A percentile compares a stretch with the other conserved stretches of the same genome.
Conservation (phyloP, 2,888 invertebrate genomes). For the Aphodius sticticus region DNA sequence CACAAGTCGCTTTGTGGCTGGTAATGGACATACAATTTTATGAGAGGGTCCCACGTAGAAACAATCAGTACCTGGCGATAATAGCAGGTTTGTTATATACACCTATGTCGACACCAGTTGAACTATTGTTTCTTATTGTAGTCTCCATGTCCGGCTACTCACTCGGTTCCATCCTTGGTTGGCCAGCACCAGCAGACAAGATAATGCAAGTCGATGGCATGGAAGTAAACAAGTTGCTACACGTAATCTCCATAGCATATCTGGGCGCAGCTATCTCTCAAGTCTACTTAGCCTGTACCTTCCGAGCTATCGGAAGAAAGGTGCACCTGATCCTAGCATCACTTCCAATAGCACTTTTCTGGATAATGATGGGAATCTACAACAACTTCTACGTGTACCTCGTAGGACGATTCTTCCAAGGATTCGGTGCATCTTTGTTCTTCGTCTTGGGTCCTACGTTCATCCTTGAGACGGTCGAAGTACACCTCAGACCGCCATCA, state of each 20-base stretch:
- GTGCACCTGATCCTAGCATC: background rate
- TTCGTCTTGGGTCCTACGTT: background rate
- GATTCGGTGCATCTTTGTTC: background rate
- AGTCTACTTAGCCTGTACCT: background rate
- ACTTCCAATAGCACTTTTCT: background rate
- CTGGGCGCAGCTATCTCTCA: background rate
- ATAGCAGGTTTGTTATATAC: background rate
- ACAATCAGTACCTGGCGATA: background rate
- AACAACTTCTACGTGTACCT: background rate
- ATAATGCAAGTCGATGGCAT: conserved; percentile 9
- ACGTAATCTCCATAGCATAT: background rate
- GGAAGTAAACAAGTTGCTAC: background rate
- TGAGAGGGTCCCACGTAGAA: background rate
- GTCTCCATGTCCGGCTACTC: background rate
- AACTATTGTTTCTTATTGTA: background rate
- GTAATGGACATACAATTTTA: background rate
- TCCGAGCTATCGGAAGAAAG: background rate
- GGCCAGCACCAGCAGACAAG: conserved; percentile 10
- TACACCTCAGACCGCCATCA: background rate
- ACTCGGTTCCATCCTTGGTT: background rate
- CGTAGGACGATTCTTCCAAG: background rate
- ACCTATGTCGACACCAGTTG: background rate
- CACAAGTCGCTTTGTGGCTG: background rate
- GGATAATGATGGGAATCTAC: background rate
- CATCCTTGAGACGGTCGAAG: background rate